These are phyloP conservation scores for Eospalax fontanierii DNA, from an alignment of 2,797 vertebrate species.

Conservation along the genomic window DNA sequence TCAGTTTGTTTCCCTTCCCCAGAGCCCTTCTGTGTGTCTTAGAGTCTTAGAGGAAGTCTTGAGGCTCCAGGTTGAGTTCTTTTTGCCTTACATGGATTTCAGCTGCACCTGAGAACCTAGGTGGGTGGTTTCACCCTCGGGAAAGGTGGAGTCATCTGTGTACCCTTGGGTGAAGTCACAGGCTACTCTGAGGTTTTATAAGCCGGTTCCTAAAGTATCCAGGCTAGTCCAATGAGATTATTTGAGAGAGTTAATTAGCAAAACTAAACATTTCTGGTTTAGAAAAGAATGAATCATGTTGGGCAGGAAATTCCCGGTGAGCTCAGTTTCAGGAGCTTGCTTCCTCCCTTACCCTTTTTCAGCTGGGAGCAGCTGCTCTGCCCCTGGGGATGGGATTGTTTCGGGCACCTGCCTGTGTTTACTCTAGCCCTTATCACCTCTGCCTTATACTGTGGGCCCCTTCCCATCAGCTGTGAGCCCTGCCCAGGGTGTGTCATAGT, in stretches of 20 bases:
- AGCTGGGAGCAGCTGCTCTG: not conserved
- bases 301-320: conserved; percentile 67
- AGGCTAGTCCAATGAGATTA: conserved; percentile 49
- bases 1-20: conserved; percentile 29
- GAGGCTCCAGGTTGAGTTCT: not conserved
- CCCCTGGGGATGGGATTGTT: not conserved
- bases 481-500: conserved; percentile 69
- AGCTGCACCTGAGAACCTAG: not conserved
- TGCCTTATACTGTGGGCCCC: not conserved
- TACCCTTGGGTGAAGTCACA: not conserved
- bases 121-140: not conserved
- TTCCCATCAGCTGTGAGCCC: not conserved
- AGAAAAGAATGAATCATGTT: conserved; percentile 36
- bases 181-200: not conserved
- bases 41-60: not conserved
- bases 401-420: conserved; percentile 53
- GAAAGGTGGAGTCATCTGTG: too few relatives aligned
- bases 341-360: conserved; percentile 41
- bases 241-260: conserved; percentile 42
- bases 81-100: not conserved
- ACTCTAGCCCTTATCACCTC: conserved; percentile 18
- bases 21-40: conserved; percentile 5
- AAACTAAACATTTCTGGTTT: conserved; percentile 34
- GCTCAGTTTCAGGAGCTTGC: conserved; percentile 43
- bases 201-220: not conserved